Evolutionary conservation across 1,140 invertebrate species (phyloP), one percentile per base, ranked within the genome.

Genomic region (Fragariocoptes setiger): DNA sequence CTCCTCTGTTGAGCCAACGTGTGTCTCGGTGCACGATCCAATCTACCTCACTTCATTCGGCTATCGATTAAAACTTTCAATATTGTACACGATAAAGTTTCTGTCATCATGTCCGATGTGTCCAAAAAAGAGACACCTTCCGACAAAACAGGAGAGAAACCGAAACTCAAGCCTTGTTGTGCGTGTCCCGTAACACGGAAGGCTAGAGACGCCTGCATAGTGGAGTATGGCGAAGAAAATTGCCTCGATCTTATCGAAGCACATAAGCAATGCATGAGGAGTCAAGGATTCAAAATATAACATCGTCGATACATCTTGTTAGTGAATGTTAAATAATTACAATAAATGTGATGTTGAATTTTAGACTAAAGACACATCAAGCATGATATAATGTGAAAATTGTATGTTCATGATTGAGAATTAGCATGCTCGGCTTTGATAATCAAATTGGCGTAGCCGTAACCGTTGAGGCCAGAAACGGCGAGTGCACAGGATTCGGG

Each of bases 381-480:
- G 19, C 18, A 18, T 42, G 21, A 1, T 37, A 8, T 15, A 14
- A 21, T 25, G n/a, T 38, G 15, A n/a, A 8, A 17, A 15, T 21
- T 21, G 13, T 17, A 5, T 37, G 35, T 39, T 19, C 3, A 40
- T 13, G n/a, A 43, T 19, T 39, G 37, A 38, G 41, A 47, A 43
- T 92, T 95, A 2, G 92, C 94, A 90, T 90, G 97, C 63, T 97
- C 90, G 16, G 94, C 92, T 59, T 72, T 86, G 12, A 97, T 61
- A 56, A 97, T 97, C 41, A 97, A 67, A 65, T 97, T 86, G 62
- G 95, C 86, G 58, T 95, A 95, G 44, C 88, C 86, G 60, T 80
- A 76, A 2, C 86, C 88, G 57, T 94, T 77, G 3, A 97, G 68
- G 36, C 65, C 66, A 43, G 69, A 59, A 50, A 97, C 92, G 44